phyloP scores from a whole-genome alignment of 2,888 invertebrate species.

The Metacarcinus magister region DNA sequence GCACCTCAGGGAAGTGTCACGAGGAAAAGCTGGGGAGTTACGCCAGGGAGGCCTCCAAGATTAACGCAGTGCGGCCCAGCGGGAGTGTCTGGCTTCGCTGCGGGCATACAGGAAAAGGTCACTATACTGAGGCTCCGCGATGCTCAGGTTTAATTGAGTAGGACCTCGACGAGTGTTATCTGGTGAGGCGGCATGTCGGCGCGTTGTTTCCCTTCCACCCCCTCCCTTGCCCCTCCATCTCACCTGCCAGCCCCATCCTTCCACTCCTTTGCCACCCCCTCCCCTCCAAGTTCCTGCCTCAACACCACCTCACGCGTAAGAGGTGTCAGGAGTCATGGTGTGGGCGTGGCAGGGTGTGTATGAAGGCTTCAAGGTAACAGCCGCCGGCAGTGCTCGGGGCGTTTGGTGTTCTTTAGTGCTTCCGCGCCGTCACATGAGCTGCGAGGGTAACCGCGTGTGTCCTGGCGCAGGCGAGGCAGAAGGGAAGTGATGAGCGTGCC shows the following conservation, averaged over 20 bases:
- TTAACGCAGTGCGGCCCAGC: constrained; percentile 30
- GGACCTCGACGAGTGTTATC: constrained; percentile 9
- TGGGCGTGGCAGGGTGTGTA: not conserved
- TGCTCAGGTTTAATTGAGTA: constrained; percentile 15
- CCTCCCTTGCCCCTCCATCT: not conserved
- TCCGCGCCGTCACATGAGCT: not conserved
- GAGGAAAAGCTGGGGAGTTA: not conserved
- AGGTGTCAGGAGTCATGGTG: not conserved
- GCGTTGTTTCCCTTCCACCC: not conserved
- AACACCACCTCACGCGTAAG: not conserved
- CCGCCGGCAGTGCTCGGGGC: not conserved
- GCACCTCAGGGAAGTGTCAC: not conserved
- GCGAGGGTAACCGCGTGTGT: not conserved
- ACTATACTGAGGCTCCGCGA: not conserved
- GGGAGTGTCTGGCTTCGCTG: constrained; percentile 27
- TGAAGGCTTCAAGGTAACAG: not conserved
- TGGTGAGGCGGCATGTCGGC: not conserved
- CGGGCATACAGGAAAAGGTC: constrained; percentile 37
- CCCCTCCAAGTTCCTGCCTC: not conserved
- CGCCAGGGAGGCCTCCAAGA: constrained; percentile 9
- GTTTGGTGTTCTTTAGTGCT: not conserved
- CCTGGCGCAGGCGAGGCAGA: not conserved
- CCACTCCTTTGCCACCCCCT: not conserved
- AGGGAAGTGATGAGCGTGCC: not conserved
- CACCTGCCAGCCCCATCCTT: not conserved